Conservation (phyloP, 2,113 vertebrate genomes). For the Alouatta palliata region DNA sequence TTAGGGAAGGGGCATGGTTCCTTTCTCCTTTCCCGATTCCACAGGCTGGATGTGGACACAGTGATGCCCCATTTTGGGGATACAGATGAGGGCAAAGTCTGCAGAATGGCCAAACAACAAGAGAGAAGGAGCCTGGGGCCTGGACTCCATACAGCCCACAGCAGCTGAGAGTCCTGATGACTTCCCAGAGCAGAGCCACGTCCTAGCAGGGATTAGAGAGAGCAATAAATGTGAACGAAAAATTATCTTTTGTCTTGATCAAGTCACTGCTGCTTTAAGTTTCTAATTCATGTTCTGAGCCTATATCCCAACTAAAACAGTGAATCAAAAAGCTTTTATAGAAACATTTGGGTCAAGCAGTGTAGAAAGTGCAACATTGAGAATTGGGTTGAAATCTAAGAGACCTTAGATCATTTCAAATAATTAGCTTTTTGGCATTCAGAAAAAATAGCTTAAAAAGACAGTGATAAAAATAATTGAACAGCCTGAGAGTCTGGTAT, state of each 20-base stretch:
- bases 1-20: neutral
- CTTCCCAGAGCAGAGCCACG: neutral
- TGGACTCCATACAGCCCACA: too few species aligned
- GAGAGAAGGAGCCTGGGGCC: neutral
- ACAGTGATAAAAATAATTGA: slow-evolving; percentile 58
- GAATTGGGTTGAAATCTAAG: slow-evolving; percentile 2
- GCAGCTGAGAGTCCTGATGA: neutral
- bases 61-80: neutral
- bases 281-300: neutral
- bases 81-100: neutral
- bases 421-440: slow-evolving; percentile 50
- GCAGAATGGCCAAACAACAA: neutral
- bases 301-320: neutral
- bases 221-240: slow-evolving; percentile 8
- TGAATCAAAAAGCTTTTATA: neutral
- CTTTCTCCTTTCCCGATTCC: neutral
- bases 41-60: neutral
- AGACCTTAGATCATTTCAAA: slow-evolving; percentile 57
- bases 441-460: neutral
- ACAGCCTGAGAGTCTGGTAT: slow-evolving; percentile 11
- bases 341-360: slow-evolving; percentile 37
- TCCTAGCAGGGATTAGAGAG: neutral
- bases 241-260: slow-evolving; percentile 7
- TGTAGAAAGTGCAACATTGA: neutral
- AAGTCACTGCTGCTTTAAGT: neutral